Percentiles rank a stretch among this genome's conserved stretches.
Conservation (phyloP, 2,888 invertebrate species). For the Thera britannica region DNA sequence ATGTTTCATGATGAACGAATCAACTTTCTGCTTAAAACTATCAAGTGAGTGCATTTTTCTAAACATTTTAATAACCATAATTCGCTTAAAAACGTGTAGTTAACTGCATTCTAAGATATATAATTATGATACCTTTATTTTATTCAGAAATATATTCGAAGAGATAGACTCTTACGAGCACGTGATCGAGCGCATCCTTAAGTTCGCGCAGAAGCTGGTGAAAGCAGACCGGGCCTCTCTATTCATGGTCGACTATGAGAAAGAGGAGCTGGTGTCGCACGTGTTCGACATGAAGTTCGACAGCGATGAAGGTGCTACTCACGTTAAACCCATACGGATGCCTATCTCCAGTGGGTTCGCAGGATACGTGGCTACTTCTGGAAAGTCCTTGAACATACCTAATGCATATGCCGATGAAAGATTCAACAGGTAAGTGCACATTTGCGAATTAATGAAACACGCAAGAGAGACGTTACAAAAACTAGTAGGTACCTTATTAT, state of each 20-base stretch:
- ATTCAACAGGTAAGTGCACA: conserved; percentile 85
- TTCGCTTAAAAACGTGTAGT: no score
- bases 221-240: conserved; percentile 93
- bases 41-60: neutral
- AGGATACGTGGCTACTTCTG: conserved; percentile 92
- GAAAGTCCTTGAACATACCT: conserved; percentile 91
- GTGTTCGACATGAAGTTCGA: conserved; percentile 88
- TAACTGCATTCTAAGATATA: no score
- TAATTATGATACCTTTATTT: no score
- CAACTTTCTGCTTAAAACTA: neutral
- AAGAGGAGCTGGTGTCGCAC: conserved; percentile 91
- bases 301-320: conserved; percentile 51
- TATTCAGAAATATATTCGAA: conserved; percentile 92
- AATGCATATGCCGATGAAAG: conserved; percentile 92
- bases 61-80: no score
- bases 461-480: no score
- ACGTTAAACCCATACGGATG: conserved; percentile 86
- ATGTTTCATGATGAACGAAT: neutral
- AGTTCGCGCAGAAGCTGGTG: conserved; percentile 92
- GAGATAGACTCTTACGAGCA: conserved; percentile 94
- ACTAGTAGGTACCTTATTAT: no score
- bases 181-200: conserved; percentile 92
- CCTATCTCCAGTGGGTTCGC: conserved; percentile 92
- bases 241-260: conserved; percentile 90
- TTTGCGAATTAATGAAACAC: neutral